Base-by-base conservation (phyloP, 1,140 invertebrate species). In the Scaptomyza graminum region DNA sequence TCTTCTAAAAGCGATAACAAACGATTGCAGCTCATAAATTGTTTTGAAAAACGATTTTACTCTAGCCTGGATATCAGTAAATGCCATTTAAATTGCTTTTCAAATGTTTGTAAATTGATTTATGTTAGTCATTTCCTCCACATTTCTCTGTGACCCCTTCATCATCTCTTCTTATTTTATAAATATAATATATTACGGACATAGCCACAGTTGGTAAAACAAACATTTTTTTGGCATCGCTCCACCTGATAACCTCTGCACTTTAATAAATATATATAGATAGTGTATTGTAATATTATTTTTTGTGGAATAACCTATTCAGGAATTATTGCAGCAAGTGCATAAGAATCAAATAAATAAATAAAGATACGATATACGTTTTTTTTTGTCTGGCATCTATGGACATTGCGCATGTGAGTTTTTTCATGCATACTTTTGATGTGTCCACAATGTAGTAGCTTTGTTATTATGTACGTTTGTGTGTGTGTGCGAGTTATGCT, bases 371-470 rank as follows among this genome's bases (percentile, higher is more conserved):
- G 18, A 22, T 13, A 39, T 13, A 13, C 22, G 49, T 18, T 46
- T 54, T 44, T 11, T 46, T 57, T 2, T 43, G 34, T 12, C 39
- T 22, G 39, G 28, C 43, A 34, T 52, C 54, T 69, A 63, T 57
- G 47, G 15, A 25, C 31, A 16, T 47, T 22, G 31, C 50, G 67
- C 55, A 47, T 59, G 60, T 68, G 62, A 59, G 62, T 79, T 61
- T 54, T 84, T 84, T 79, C 64, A 79, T 82, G 79, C 79, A 64
- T 82, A 83, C 79, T 31, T 82, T 74, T 82, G 28, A 52, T 51
- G 41, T 43, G n/a, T 47, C 43, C 9, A 16, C 5, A 39, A 13
- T 16, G 11, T n/a, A 12, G 13, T 52, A 9, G 13, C 11, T 31
- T 59, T 44, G 9, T 59, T 34, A 8, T 7, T 8, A n/a, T 62